These are phyloP conservation scores for Brachyopa scutellaris DNA, from an alignment of 2,888 invertebrate species.

Conservation along the genomic window DNA sequence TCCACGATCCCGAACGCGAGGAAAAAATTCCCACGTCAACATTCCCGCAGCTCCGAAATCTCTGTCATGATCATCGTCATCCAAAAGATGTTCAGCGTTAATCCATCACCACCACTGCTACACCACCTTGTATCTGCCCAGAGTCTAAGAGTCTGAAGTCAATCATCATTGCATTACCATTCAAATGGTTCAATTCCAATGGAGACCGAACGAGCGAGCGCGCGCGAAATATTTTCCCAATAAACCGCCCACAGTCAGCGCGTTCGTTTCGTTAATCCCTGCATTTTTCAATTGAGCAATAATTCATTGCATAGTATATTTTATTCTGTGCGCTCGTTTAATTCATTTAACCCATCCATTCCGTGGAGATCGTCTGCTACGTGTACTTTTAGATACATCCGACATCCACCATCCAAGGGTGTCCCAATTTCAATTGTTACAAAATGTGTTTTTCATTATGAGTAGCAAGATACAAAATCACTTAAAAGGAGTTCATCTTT, in stretches of 20 bases:
- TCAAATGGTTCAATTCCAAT: slow-evolving; percentile 70
- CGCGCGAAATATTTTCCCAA: slow-evolving; percentile 71
- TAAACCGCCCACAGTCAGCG: slow-evolving; percentile 72
- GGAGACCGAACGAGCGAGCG: slow-evolving; percentile 58
- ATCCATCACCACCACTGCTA: slow-evolving; percentile 67
- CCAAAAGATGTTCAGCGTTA: slow-evolving; percentile 66
- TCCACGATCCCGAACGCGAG: slow-evolving; percentile 64
- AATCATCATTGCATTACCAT: slow-evolving; percentile 72
- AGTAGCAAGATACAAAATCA: slow-evolving; percentile 55
- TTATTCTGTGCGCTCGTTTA: slow-evolving; percentile 64
- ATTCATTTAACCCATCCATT: slow-evolving; percentile 61
- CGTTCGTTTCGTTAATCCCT: slow-evolving; percentile 53
- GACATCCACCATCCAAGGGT: no score
- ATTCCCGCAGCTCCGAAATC: slow-evolving; percentile 62
- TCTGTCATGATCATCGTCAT: slow-evolving; percentile 65
- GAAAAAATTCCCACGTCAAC: slow-evolving; percentile 69
- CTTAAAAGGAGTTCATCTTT: slow-evolving; percentile 70
- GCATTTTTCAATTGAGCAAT: slow-evolving; percentile 70
- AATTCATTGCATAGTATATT: slow-evolving; percentile 71
- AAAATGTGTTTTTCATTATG: slow-evolving; percentile 69
- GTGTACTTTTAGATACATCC: slow-evolving; percentile 54
- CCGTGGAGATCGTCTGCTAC: slow-evolving; percentile 32
- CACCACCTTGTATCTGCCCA: slow-evolving; percentile 54
- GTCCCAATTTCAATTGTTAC: slow-evolving; percentile 72
- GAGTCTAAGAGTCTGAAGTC: slow-evolving; percentile 42